phyloP scores from a whole-genome alignment of 2,797 vertebrate genomes.

The Pangasius mekongensis region DNA sequence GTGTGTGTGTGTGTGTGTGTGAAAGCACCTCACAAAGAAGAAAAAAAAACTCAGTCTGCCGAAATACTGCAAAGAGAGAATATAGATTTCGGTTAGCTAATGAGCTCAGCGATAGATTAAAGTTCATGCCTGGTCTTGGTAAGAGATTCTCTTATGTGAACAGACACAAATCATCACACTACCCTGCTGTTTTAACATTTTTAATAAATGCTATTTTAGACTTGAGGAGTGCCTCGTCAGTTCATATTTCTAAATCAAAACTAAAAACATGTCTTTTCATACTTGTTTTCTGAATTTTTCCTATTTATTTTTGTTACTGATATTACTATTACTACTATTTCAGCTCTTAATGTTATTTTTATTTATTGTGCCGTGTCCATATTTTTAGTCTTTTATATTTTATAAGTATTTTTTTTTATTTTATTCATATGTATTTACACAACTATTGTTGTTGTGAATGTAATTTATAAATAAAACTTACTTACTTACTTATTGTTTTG shows the following conservation, averaged over 20 bases:
- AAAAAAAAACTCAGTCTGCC: background rate
- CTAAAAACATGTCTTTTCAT: background rate
- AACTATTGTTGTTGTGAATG: background rate
- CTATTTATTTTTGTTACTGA: background rate
- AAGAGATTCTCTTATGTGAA: background rate
- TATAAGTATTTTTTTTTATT: background rate
- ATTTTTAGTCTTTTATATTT: background rate
- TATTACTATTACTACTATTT: background rate
- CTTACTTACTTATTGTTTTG: background rate
- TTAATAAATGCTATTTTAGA: background rate
- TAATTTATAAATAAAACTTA: background rate
- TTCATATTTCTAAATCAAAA: background rate
- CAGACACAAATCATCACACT: background rate
- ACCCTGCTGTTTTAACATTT: background rate
- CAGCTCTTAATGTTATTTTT: background rate
- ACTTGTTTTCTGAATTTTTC: background rate
- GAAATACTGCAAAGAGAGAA: background rate
- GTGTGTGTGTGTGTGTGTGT: background rate
- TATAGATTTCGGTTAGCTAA: background rate
- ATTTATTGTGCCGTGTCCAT: background rate
- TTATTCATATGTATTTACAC: background rate
- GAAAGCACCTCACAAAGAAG: conserved; percentile 14
- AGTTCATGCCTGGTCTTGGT: background rate
- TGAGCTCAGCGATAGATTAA: conserved; percentile 3
- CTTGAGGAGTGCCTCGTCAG: background rate